A percentile compares a stretch with the other conserved stretches of the same genome.
Conservation (phyloP, 2,113 vertebrate genomes). For the Naja naja region DNA sequence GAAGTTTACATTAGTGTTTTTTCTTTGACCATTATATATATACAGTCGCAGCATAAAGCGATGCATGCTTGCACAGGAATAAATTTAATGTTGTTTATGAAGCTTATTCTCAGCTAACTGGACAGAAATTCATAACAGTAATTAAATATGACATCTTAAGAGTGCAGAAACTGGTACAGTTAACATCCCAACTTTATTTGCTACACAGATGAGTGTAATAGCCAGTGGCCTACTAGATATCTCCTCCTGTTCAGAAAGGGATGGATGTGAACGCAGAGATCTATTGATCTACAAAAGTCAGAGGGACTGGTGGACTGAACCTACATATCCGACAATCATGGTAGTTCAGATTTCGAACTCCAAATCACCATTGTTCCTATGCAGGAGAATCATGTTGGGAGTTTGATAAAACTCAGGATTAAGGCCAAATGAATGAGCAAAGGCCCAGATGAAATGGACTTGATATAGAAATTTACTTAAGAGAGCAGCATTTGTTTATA, state of each 20-base stretch:
- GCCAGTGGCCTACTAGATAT: not conserved
- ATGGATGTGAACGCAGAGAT: not conserved
- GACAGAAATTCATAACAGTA: not conserved
- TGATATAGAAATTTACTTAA: not conserved
- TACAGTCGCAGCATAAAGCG: not conserved
- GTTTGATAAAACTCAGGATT: not conserved
- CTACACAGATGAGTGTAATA: not conserved
- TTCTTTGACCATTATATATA: conserved; percentile 30
- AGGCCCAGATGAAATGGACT: not conserved
- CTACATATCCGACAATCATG: not conserved
- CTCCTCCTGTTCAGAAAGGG: not conserved
- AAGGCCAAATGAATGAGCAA: not conserved
- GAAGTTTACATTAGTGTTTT: conserved; percentile 29
- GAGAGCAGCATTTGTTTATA: not conserved
- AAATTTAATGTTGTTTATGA: not conserved
- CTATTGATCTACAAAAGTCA: not conserved
- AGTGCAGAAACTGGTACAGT: not conserved
- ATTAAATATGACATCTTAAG: not conserved
- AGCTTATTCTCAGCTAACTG: not conserved
- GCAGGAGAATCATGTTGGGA: not conserved
- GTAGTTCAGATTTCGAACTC: not conserved
- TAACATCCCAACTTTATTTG: not conserved
- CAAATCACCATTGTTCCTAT: not conserved
- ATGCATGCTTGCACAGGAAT: not conserved
- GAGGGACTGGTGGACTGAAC: not conserved